A percentile compares a stretch with the other conserved stretches of the same genome.
Conservation (phyloP, 2,113 vertebrate genomes). For the Poeciliopsis occidentalis region DNA sequence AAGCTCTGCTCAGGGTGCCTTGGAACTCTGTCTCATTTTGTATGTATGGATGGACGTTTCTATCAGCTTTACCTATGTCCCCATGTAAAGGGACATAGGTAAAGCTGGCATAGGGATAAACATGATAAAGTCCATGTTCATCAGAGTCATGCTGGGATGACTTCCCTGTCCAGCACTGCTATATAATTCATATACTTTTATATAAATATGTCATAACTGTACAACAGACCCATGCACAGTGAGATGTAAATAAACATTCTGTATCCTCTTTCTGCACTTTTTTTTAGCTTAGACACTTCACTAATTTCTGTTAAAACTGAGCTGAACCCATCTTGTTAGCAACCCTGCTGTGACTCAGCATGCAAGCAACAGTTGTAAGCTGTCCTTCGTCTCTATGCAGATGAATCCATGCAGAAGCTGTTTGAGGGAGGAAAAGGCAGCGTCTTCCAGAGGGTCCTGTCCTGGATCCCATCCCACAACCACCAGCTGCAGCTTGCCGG, state of each 20-base stretch:
- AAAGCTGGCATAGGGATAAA: too few species aligned
- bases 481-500: slow-evolving; percentile 97
- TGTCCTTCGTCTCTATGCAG: slow-evolving; percentile 63
- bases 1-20: slow-evolving; percentile 8
- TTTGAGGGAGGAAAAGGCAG: slow-evolving; percentile 96
- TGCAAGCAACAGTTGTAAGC: not conserved
- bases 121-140: too few species aligned
- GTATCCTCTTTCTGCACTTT: not conserved
- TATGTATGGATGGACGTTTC: too few species aligned
- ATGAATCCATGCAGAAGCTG: slow-evolving; percentile 99
- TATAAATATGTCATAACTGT: slow-evolving; percentile 39
- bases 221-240: not conserved
- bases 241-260: slow-evolving; percentile 11
- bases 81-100: too few species aligned
- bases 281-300: not conserved
- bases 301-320: not conserved
- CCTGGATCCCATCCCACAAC: slow-evolving; percentile 96
- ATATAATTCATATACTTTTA: slow-evolving; percentile 29
- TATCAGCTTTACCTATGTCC: too few species aligned
- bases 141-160: too few species aligned
- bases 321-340: not conserved
- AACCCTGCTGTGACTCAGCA: not conserved
- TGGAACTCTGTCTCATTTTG: not conserved
- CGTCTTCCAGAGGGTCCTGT: slow-evolving; percentile 95
- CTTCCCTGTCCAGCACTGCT: not conserved